Conservation (phyloP, 2,113 vertebrate genomes). For the Neopipo cinnamomea region DNA sequence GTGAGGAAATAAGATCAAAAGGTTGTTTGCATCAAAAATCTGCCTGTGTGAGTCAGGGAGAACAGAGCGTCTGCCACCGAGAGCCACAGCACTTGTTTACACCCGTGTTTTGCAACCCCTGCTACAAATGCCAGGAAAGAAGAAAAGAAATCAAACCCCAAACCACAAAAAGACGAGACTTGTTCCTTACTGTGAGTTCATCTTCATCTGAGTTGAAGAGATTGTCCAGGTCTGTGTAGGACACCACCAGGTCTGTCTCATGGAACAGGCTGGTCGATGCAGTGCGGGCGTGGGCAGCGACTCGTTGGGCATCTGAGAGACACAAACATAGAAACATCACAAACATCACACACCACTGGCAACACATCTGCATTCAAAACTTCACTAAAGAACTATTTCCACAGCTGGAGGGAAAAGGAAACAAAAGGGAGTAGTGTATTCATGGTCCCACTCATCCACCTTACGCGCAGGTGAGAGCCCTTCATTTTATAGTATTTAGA, state of each 20-base stretch:
- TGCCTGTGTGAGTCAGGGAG: background rate
- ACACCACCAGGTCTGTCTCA: slow-evolving; percentile 92
- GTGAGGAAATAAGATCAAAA: background rate
- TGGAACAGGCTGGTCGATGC: slow-evolving; percentile 93
- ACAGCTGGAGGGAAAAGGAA: background rate
- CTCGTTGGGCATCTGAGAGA: slow-evolving; percentile 82
- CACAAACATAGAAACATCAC: background rate
- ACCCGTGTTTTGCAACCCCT: background rate
- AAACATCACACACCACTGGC: background rate
- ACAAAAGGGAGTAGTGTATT: rapidly evolving
- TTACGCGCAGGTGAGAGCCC: background rate
- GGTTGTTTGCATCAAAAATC: background rate
- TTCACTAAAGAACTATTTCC: background rate
- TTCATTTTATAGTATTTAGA: background rate
- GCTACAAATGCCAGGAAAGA: background rate
- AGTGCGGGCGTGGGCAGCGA: slow-evolving; percentile 85
- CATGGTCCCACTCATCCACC: background rate
- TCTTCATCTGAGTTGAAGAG: slow-evolving; percentile 99
- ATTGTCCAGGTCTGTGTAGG: slow-evolving; percentile 97
- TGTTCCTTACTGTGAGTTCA: slow-evolving; percentile 83
- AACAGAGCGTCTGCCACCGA: background rate
- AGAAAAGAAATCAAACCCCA: background rate
- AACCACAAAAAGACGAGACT: background rate
- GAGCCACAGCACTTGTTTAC: background rate
- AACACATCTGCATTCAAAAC: rapidly evolving